A percentile compares a stretch with the other conserved stretches of the same genome.
Evolutionary conservation across 1,140 invertebrate genomes (phyloP).

Genomic region (Sycobia sp.): DNA sequence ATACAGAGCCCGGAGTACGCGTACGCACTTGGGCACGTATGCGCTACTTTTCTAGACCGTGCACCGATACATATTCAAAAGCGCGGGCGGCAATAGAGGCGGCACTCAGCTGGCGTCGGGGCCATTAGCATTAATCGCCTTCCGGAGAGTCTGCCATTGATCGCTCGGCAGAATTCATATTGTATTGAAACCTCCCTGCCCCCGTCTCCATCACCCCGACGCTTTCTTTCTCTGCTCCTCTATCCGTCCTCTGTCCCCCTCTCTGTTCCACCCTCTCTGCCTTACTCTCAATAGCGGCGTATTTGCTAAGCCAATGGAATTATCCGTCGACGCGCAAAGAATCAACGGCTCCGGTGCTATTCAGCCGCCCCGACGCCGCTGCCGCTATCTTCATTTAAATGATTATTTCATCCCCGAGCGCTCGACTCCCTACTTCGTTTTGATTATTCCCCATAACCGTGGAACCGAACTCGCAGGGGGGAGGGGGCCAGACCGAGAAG

Average conservation of each 20-base stretch:
- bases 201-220: too few relatives aligned
- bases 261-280: too few relatives aligned
- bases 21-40: conserved; percentile 7
- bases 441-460: too few relatives aligned
- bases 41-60: conserved; percentile 47
- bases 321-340: conserved; percentile 47
- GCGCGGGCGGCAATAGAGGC: conserved; percentile 17
- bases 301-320: conserved; percentile 46
- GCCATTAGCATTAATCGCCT: conserved; percentile 57
- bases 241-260: too few relatives aligned
- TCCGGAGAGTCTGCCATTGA: conserved; percentile 48
- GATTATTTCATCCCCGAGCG: not conserved
- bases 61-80: conserved; percentile 57
- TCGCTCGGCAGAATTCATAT: conserved; percentile 54
- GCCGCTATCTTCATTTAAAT: conserved; percentile 11
- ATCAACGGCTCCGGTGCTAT: conserved; percentile 20
- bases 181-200: too few relatives aligned
- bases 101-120: conserved; percentile 36
- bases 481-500: too few relatives aligned
- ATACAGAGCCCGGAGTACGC: too few relatives aligned
- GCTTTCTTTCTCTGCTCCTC: too few relatives aligned
- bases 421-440: too few relatives aligned
- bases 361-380: too few relatives aligned
- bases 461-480: too few relatives aligned
- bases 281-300: conserved; percentile 24